Percentiles rank a stretch among this genome's conserved stretches.
phyloP scores from a whole-genome alignment of 2,888 invertebrate genomes.

The Luffia ferchaultella region DNA sequence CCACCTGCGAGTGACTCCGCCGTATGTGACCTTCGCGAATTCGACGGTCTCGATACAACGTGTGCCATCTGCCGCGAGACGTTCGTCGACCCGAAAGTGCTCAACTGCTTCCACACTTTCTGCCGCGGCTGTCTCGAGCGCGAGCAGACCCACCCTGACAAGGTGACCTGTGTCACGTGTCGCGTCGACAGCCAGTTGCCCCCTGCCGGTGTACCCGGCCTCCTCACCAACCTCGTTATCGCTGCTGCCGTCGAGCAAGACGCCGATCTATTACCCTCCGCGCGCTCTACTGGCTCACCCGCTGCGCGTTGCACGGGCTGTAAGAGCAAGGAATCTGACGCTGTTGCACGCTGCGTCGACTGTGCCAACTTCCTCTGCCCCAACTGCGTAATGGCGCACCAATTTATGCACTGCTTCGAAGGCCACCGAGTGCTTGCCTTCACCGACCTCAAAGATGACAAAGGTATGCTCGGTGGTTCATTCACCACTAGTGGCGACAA shows the following conservation, averaged over 20 bases:
- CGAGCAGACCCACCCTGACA: constrained; percentile 72
- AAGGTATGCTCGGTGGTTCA: constrained; percentile 56
- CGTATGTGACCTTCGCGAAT: constrained; percentile 76
- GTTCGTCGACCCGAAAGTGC: constrained; percentile 76
- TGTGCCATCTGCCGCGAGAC: constrained; percentile 81
- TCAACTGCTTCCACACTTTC: constrained; percentile 85
- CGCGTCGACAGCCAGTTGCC: constrained; percentile 62
- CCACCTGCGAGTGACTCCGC: constrained; percentile 87
- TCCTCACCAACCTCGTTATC: constrained; percentile 72
- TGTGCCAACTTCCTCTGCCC: constrained; percentile 96
- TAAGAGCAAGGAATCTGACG: constrained; percentile 93
- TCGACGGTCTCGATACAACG: constrained; percentile 67
- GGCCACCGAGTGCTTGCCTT: constrained; percentile 89
- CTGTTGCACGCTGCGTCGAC: constrained; percentile 95
- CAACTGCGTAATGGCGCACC: constrained; percentile 98
- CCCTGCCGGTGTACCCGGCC: constrained; percentile 68
- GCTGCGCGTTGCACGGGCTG: constrained; percentile 90
- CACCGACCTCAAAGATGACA: constrained; percentile 70
- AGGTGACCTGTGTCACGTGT: constrained; percentile 77
- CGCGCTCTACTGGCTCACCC: constrained; percentile 51
- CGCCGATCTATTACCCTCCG: constrained; percentile 54
- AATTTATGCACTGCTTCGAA: constrained; percentile 99
- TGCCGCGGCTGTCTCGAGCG: constrained; percentile 85
- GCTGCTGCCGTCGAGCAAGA: constrained; percentile 64
- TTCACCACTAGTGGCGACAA: constrained; percentile 68